A percentile compares a stretch with the other conserved stretches of the same genome.
Evolutionary conservation across 2,888 invertebrate species (phyloP).

Genomic region (Volucella inflata): DNA sequence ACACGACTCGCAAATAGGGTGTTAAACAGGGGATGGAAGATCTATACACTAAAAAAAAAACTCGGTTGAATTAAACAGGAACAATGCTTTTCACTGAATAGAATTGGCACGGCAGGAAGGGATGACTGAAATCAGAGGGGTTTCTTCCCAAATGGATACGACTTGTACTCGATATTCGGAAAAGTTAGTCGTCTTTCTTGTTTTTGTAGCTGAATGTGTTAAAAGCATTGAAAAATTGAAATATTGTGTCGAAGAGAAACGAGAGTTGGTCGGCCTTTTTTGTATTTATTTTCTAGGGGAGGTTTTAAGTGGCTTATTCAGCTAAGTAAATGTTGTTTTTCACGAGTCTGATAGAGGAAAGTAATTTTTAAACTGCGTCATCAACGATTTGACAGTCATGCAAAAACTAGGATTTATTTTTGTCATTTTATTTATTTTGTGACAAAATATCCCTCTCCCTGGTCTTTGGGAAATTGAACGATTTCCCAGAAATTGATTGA

Average conservation of each 20-base stretch:
- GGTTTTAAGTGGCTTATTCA: constrained; percentile 13
- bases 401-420: background rate
- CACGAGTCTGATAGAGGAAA: background rate
- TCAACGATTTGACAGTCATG: background rate
- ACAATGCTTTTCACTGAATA: constrained; percentile 42
- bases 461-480: constrained; percentile 3
- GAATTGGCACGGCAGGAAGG: constrained; percentile 2
- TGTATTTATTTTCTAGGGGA: constrained; percentile 1
- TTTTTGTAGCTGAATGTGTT: constrained; percentile 39
- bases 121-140: constrained; percentile 35
- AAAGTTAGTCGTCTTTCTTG: constrained; percentile 18
- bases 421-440: background rate
- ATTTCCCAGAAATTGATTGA: constrained; percentile 10
- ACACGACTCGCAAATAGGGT: constrained; percentile 61
- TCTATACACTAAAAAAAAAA: constrained; percentile 13
- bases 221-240: constrained; percentile 31
- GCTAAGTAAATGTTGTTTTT: constrained; percentile 6
- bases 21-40: constrained; percentile 37
- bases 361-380: background rate
- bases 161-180: too few species aligned
- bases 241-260: constrained; percentile 9
- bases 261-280: constrained; percentile 16
- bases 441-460: background rate
- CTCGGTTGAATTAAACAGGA: constrained; percentile 11
- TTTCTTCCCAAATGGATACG: background rate